phyloP scores from a whole-genome alignment of 1,140 invertebrate species.

The Lepidotrigona ventralis region DNA sequence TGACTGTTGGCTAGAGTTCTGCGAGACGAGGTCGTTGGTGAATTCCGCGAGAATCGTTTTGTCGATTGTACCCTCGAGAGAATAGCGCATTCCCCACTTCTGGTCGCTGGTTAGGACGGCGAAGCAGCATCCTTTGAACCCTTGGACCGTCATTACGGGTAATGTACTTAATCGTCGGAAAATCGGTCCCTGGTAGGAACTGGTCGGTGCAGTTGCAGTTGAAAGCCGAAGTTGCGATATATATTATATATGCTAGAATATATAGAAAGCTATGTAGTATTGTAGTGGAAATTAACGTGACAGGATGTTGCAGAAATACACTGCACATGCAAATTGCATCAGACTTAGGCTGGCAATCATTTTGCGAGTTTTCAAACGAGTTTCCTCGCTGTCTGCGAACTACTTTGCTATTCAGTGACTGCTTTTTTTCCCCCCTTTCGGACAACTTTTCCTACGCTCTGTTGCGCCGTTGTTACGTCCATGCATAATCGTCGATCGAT shows the following conservation, averaged over 20 bases:
- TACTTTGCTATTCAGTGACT: slow-evolving; percentile 30
- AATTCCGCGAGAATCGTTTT: slow-evolving; percentile 21
- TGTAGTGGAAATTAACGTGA: neutral
- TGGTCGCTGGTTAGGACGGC: neutral
- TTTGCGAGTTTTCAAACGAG: slow-evolving; percentile 45
- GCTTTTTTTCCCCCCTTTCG: neutral
- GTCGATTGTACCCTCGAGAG: slow-evolving; percentile 22
- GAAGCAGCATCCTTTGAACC: slow-evolving; percentile 28
- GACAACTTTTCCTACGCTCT: neutral
- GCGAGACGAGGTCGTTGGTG: neutral
- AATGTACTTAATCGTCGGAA: slow-evolving; percentile 40
- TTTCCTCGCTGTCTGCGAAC: slow-evolving; percentile 12
- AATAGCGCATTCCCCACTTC: slow-evolving; percentile 1
- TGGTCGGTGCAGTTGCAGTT: neutral
- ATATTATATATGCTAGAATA: neutral
- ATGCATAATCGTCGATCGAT: neutral
- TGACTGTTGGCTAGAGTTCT: too few relatives aligned
- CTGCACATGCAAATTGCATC: slow-evolving; percentile 36
- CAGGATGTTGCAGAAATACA: neutral
- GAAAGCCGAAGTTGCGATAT: neutral
- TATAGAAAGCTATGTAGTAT: neutral
- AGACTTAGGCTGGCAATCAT: slow-evolving; percentile 40
- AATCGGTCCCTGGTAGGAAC: slow-evolving; percentile 24
- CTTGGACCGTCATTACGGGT: slow-evolving; percentile 28
- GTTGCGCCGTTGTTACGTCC: too few relatives aligned